Evolutionary conservation across 2,113 vertebrate genomes (phyloP).

Genomic region (Aepyceros melampus): DNA sequence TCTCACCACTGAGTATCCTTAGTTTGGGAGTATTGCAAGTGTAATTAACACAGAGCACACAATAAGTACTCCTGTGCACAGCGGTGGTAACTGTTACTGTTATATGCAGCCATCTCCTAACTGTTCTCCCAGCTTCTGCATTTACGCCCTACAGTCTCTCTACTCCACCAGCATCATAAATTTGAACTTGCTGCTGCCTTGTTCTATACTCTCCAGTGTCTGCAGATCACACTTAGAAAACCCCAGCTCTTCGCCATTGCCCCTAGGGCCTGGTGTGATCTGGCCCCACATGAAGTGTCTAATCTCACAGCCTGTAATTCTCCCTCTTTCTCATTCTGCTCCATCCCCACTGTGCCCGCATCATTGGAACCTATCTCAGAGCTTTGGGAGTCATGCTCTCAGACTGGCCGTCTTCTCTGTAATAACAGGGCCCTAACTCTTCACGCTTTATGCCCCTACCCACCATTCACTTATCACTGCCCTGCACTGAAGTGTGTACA

Average conservation of each 20-base stretch:
- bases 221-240: background rate
- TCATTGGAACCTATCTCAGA: background rate
- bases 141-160: background rate
- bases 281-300: background rate
- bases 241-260: background rate
- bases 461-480: background rate
- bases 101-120: background rate
- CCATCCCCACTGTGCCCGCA: background rate
- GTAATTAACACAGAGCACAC: background rate
- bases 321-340: background rate
- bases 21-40: background rate
- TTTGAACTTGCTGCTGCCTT: background rate
- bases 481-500: no score
- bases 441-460: background rate
- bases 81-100: background rate
- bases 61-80: background rate
- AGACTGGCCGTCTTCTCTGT: background rate
- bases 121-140: background rate
- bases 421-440: accelerated
- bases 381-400: background rate
- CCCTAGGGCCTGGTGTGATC: background rate
- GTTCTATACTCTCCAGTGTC: background rate
- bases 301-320: accelerated
- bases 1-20: background rate
- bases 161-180: background rate